A percentile compares a stretch with the other conserved stretches of the same genome.
Evolutionary conservation across 23 tunicate species (phyloP).

Genomic region (Phallusia fumigata): DNA sequence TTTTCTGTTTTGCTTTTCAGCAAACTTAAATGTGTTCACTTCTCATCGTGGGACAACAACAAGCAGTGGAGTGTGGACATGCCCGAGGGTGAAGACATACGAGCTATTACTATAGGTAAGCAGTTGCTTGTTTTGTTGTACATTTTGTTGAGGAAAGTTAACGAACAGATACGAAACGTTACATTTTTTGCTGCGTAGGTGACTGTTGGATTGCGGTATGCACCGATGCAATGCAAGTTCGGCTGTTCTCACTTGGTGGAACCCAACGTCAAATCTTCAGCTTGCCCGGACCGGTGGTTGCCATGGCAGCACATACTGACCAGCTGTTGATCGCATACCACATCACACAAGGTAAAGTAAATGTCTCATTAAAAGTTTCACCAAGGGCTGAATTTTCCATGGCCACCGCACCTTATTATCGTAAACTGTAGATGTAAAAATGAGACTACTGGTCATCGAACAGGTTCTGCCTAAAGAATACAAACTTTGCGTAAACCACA

Average conservation of each 20-base stretch:
- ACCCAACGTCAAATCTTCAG: constrained; percentile 79
- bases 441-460: too few relatives aligned
- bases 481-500: too few relatives aligned
- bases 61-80: constrained; percentile 86
- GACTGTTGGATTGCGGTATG: constrained; percentile 84
- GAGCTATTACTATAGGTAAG: constrained; percentile 65
- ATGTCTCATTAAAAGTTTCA: too few relatives aligned
- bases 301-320: constrained; percentile 87
- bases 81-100: constrained; percentile 84
- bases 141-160: too few relatives aligned
- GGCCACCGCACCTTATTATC: too few relatives aligned
- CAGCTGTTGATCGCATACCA: constrained; percentile 87
- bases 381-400: too few relatives aligned
- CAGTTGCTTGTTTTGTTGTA: too few relatives aligned
- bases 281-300: constrained; percentile 88
- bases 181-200: constrained; percentile 42
- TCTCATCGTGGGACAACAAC: constrained; percentile 93
- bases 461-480: too few relatives aligned
- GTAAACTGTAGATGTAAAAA: too few relatives aligned
- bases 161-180: too few relatives aligned
- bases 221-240: constrained; percentile 70
- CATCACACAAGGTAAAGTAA: constrained; percentile 56
- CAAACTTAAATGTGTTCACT: constrained; percentile 75
- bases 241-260: constrained; percentile 85
- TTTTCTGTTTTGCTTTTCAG: constrained; percentile 37